A percentile compares a stretch with the other conserved stretches of the same genome.
Evolutionary conservation across 2,888 invertebrate genomes (phyloP).

Genomic region (Gandaritis pyraliata): DNA sequence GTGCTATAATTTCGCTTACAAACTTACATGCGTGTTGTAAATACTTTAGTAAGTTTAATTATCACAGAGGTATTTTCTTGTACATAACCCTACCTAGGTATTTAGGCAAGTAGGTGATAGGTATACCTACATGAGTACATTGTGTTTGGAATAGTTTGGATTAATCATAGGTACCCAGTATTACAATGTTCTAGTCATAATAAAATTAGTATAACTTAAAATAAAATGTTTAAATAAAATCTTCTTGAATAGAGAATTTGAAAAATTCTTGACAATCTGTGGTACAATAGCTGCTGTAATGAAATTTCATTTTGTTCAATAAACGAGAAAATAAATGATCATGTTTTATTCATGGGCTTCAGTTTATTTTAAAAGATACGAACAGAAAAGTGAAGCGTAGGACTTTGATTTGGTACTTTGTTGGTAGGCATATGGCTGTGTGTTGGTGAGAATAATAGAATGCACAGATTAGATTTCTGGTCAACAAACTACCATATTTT

Average conservation of each 20-base stretch:
- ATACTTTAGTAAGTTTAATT: not conserved
- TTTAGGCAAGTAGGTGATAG: not conserved
- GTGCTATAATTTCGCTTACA: no score
- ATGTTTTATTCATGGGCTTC: no score
- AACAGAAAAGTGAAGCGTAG: no score
- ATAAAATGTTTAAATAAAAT: slow-evolving; percentile 3
- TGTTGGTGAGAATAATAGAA: no score
- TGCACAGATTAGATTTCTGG: no score
- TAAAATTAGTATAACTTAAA: slow-evolving; percentile 10
- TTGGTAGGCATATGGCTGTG: no score
- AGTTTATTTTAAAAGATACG: no score
- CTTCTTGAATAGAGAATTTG: slow-evolving; percentile 14
- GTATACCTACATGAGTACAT: not conserved
- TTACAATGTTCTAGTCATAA: slow-evolving; percentile 42
- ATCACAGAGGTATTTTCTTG: slow-evolving; percentile 1
- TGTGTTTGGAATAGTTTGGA: slow-evolving; percentile 7
- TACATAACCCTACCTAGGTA: slow-evolving; percentile 1
- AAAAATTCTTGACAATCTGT: slow-evolving; percentile 24
- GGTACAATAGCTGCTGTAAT: not conserved
- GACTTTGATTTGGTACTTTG: no score
- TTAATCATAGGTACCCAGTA: slow-evolving; percentile 30
- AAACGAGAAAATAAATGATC: not conserved
- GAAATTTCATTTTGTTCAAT: slow-evolving; percentile 2
- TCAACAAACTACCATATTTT: no score
- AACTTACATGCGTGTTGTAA: not conserved